A percentile compares a stretch with the other conserved stretches of the same genome.
Evolutionary conservation across 2,888 invertebrate species (phyloP).

Genomic region (Atherix ibis): DNA sequence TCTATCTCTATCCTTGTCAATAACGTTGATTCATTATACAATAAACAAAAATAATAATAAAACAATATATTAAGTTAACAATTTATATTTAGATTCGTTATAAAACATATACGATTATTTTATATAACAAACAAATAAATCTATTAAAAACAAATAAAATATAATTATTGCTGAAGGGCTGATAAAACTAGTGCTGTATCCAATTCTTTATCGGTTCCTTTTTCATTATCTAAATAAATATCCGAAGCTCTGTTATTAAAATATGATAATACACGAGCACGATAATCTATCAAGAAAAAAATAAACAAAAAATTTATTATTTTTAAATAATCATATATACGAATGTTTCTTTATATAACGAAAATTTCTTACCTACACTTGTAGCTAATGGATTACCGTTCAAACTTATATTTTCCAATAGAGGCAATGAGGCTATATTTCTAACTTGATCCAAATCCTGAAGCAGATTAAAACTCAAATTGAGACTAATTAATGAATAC

Average conservation of each 20-base stretch:
- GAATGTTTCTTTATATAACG: background rate
- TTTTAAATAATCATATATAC: background rate
- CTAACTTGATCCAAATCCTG: constrained; percentile 65
- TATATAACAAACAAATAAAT: too few relatives aligned
- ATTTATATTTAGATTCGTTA: too few relatives aligned
- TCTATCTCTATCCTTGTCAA: too few relatives aligned
- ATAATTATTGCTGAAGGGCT: constrained; percentile 56
- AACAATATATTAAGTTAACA: too few relatives aligned
- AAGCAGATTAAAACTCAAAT: constrained; percentile 75
- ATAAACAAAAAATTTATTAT: background rate
- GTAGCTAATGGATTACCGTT: constrained; percentile 80
- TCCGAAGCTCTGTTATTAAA: constrained; percentile 72
- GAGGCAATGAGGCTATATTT: constrained; percentile 64
- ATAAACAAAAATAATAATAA: too few relatives aligned
- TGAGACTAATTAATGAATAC: constrained; percentile 70
- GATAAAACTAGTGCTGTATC: constrained; percentile 84
- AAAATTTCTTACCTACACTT: constrained; percentile 24
- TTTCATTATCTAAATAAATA: constrained; percentile 76
- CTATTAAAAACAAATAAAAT: too few relatives aligned
- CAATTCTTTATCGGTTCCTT: constrained; percentile 70
- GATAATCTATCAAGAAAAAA: constrained; percentile 60
- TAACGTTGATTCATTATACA: too few relatives aligned
- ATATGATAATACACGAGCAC: constrained; percentile 75
- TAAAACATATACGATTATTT: too few relatives aligned
- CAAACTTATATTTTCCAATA: constrained; percentile 70